Conservation (phyloP, 2,797 vertebrate genomes). For the Kryptopterus vitreolus region DNA sequence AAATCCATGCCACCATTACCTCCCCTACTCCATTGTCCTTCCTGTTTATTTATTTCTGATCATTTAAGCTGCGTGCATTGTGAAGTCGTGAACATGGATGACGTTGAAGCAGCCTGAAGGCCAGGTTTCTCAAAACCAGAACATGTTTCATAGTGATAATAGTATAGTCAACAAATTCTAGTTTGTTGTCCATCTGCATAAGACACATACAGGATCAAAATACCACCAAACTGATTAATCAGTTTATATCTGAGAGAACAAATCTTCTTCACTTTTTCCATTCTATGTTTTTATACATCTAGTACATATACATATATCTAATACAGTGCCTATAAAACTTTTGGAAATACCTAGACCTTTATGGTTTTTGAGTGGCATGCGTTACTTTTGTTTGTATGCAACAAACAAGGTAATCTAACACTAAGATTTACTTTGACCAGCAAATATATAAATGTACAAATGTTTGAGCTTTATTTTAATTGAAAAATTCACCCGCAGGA, state of each 20-base stretch:
- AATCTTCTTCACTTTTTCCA: background rate
- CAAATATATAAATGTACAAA: too few relatives aligned
- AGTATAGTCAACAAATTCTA: background rate
- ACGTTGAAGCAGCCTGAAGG: background rate
- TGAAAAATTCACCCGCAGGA: too few relatives aligned
- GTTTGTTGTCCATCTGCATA: background rate
- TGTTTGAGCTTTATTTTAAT: too few relatives aligned
- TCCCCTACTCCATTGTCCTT: background rate
- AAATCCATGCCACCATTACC: background rate
- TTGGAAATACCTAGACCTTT: too few relatives aligned
- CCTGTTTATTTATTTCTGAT: background rate
- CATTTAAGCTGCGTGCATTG: background rate
- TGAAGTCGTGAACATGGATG: background rate
- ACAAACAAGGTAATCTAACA: too few relatives aligned
- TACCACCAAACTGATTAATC: background rate
- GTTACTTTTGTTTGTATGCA: too few relatives aligned
- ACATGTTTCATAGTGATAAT: background rate
- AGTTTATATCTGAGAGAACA: background rate
- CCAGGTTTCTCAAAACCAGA: conserved; percentile 5
- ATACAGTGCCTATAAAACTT: too few relatives aligned
- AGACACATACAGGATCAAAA: background rate
- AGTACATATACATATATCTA: background rate
- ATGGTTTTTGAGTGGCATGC: too few relatives aligned
- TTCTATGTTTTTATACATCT: background rate
- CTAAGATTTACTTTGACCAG: too few relatives aligned